Percentiles rank a stretch among this genome's conserved stretches.
Conservation (phyloP, 2,888 invertebrate genomes). For the Meghimatium bilineatum region DNA sequence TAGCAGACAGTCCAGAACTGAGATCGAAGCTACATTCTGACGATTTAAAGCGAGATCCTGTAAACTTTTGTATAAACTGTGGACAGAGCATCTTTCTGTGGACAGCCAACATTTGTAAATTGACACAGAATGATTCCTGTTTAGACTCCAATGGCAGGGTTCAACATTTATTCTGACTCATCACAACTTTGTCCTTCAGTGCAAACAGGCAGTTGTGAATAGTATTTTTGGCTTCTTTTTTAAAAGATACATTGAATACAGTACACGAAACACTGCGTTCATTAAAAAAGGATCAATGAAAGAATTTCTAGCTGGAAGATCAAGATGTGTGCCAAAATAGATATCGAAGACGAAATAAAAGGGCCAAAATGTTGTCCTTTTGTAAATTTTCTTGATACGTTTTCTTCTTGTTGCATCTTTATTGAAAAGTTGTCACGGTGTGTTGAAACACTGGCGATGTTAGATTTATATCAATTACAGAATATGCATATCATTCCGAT, state of each 20-base stretch:
- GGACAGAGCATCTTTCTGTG: neutral
- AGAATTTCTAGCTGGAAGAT: neutral
- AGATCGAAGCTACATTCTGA: neutral
- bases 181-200: neutral
- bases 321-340: too few species aligned
- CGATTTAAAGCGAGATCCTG: neutral
- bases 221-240: neutral
- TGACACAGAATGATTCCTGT: constrained; percentile 9
- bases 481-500: too few species aligned
- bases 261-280: neutral
- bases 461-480: too few species aligned
- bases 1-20: neutral
- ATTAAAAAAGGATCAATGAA: neutral
- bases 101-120: constrained; percentile 9
- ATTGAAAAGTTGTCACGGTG: too few species aligned
- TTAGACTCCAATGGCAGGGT: neutral
- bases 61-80: neutral
- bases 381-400: too few species aligned
- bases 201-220: neutral
- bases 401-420: too few species aligned
- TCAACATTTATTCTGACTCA: neutral
- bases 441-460: too few species aligned
- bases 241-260: neutral
- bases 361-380: too few species aligned
- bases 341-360: too few species aligned